A percentile compares a stretch with the other conserved stretches of the same genome.
Conservation (phyloP, 2,113 vertebrate genomes). For the Mola mola region DNA sequence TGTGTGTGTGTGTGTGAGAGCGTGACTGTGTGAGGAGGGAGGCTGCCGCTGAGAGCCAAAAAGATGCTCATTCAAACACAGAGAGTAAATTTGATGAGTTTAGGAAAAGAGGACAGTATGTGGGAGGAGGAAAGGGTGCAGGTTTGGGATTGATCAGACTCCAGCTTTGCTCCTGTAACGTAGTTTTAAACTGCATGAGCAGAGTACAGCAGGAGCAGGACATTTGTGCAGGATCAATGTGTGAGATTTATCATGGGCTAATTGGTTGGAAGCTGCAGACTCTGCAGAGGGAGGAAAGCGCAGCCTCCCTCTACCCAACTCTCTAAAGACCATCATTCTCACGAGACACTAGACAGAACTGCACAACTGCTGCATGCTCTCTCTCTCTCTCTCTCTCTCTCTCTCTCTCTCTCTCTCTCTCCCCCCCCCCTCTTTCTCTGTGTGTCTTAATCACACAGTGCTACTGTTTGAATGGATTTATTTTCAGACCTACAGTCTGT, state of each 20-base stretch:
- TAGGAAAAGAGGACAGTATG: slow-evolving; percentile 19
- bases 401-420: no score
- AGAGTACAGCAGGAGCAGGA: no score
- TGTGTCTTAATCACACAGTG: no score
- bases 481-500: no score
- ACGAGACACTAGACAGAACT: slow-evolving; percentile 32
- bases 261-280: slow-evolving; percentile 31
- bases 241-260: slow-evolving; percentile 23
- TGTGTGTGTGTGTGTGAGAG: slow-evolving; percentile 27
- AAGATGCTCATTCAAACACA: slow-evolving; percentile 73
- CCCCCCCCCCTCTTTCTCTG: no score
- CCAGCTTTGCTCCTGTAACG: no score
- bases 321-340: slow-evolving; percentile 34
- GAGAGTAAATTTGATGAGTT: slow-evolving; percentile 30
- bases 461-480: no score
- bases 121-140: slow-evolving; percentile 3
- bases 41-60: slow-evolving; percentile 73
- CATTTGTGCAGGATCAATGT: slow-evolving; percentile 29
- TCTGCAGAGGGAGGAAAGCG: slow-evolving; percentile 54
- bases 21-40: slow-evolving; percentile 22
- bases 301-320: slow-evolving; percentile 26
- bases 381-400: no score
- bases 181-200: no score
- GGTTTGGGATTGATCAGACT: not conserved
- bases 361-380: slow-evolving; percentile 31